Conservation (phyloP, 2,113 vertebrate species). For the Nothobranchius kuhntae region DNA sequence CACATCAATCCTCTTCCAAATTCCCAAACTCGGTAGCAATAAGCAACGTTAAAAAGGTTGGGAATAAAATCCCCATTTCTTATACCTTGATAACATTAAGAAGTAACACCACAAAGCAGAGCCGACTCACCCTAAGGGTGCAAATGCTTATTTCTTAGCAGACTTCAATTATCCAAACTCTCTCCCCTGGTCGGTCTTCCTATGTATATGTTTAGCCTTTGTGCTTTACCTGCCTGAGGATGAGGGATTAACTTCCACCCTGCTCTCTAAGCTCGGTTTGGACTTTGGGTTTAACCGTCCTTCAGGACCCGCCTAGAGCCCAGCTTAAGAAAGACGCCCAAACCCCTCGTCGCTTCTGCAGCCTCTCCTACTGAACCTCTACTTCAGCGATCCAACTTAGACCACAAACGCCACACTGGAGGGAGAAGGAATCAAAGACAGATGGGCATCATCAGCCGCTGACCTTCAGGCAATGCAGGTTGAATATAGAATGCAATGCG, state of each 20-base stretch:
- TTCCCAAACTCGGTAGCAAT: slow-evolving; percentile 65
- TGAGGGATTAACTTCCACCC: slow-evolving; percentile 73
- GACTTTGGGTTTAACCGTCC: slow-evolving; percentile 71
- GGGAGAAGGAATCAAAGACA: slow-evolving; percentile 65
- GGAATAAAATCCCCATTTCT: slow-evolving; percentile 67
- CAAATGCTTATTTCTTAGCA: slow-evolving; percentile 69
- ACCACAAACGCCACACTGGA: slow-evolving; percentile 55
- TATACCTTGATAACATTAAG: slow-evolving; percentile 76
- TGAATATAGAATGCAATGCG: slow-evolving; percentile 47
- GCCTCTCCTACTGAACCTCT: slow-evolving; percentile 48
- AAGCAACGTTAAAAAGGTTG: slow-evolving; percentile 75
- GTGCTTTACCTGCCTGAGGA: slow-evolving; percentile 77
- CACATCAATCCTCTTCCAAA: slow-evolving; percentile 35
- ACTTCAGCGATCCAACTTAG: slow-evolving; percentile 54
- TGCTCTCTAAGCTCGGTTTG: slow-evolving; percentile 60
- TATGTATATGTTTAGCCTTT: slow-evolving; percentile 82
- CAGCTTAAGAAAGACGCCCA: slow-evolving; percentile 63
- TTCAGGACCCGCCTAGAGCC: slow-evolving; percentile 72
- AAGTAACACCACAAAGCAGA: slow-evolving; percentile 69
- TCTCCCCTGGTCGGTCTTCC: slow-evolving; percentile 71
- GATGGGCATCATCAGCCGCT: slow-evolving; percentile 63
- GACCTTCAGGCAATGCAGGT: slow-evolving; percentile 65
- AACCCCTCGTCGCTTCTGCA: slow-evolving; percentile 47
- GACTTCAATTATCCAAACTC: slow-evolving; percentile 79
- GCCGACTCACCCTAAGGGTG: slow-evolving; percentile 64